These are phyloP conservation scores for Empidonax alnorum DNA, from an alignment of 2,113 vertebrate species.

Conservation along the genomic window DNA sequence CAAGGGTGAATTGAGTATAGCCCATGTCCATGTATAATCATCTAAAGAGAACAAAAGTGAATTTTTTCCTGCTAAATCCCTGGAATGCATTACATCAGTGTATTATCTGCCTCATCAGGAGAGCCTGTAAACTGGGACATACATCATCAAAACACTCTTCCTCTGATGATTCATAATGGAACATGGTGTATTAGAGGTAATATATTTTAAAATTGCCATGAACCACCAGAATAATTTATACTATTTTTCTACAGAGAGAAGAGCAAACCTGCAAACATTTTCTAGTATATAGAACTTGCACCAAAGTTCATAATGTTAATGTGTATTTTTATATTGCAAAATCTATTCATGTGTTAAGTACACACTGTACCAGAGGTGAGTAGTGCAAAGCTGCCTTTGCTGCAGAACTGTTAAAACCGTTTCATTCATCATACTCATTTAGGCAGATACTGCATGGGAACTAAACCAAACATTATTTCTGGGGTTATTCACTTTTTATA, in stretches of 20 bases:
- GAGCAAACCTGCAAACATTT: background rate
- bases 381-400: background rate
- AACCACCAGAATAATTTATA: background rate
- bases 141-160: background rate
- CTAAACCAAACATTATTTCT: background rate
- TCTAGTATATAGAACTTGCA: background rate
- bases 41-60: background rate
- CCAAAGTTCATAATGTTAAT: background rate
- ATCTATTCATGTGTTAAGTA: background rate
- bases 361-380: background rate
- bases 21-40: background rate
- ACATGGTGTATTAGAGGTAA: background rate
- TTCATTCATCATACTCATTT: background rate
- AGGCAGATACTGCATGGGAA: background rate
- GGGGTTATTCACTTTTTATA: background rate
- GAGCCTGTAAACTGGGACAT: constrained; percentile 16
- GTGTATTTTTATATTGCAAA: background rate
- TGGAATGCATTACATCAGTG: background rate
- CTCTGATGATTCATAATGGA: background rate
- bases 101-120: background rate
- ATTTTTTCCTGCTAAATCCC: background rate
- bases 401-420: background rate
- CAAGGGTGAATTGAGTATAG: background rate
- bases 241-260: background rate
- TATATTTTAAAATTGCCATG: background rate